These are phyloP conservation scores for Callorhinus ursinus DNA, from an alignment of 2,113 vertebrate genomes.

Conservation along the genomic window DNA sequence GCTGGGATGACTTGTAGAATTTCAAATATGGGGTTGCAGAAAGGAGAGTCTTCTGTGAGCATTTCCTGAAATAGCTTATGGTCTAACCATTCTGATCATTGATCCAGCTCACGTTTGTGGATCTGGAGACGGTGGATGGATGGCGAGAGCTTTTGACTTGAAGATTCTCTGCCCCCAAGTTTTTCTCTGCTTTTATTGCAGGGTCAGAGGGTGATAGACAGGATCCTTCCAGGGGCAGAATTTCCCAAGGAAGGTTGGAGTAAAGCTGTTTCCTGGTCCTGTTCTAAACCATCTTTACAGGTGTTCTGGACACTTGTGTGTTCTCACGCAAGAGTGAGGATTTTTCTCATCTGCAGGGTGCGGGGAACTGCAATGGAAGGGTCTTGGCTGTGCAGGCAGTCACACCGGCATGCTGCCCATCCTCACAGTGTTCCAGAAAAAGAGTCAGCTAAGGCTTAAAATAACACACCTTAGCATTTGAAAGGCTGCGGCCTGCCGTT, in stretches of 20 bases:
- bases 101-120: neutral
- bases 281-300: neutral
- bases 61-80: neutral
- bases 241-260: neutral
- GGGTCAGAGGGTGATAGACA: neutral
- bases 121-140: neutral
- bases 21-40: neutral
- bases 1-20: too few species aligned
- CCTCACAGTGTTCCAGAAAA: neutral
- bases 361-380: neutral
- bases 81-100: neutral
- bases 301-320: neutral
- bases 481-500: neutral
- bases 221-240: neutral
- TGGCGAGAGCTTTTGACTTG: neutral
- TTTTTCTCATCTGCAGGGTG: neutral
- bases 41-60: neutral
- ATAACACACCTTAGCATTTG: neutral
- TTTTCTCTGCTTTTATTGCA: neutral
- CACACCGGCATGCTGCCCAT: fast-evolving
- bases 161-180: neutral
- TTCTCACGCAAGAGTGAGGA: neutral
- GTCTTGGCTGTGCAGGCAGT: neutral
- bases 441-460: conserved; percentile 9
- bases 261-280: neutral